Percentiles rank a stretch among this genome's conserved stretches.
Conservation (phyloP, 2,888 invertebrate genomes). For the Lagria hirta region DNA sequence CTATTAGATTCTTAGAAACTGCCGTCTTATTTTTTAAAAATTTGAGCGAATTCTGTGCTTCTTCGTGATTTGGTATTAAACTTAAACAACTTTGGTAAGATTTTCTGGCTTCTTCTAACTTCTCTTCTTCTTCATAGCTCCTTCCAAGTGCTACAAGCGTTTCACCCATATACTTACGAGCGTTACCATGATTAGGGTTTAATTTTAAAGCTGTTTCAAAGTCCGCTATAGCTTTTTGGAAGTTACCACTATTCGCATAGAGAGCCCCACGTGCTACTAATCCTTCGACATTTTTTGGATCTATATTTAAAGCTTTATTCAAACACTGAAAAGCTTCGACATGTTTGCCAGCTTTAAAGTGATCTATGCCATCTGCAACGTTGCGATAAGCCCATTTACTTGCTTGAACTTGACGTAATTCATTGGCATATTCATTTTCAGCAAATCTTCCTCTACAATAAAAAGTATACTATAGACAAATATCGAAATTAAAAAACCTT, state of each 20-base stretch:
- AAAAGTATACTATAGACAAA: neutral
- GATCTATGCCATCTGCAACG: conserved; percentile 93
- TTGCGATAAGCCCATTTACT: conserved; percentile 90
- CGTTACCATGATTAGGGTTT: conserved; percentile 89
- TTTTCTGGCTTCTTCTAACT: conserved; percentile 80
- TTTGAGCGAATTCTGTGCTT: conserved; percentile 81
- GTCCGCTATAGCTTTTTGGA: conserved; percentile 91
- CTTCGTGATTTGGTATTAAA: conserved; percentile 84
- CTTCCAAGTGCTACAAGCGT: conserved; percentile 87
- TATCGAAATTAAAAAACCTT: too few species aligned
- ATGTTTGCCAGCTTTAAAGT: conserved; percentile 90
- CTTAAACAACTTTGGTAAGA: conserved; percentile 82
- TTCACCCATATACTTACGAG: conserved; percentile 91
- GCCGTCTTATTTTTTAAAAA: conserved; percentile 70
- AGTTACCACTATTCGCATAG: conserved; percentile 92
- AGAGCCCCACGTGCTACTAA: conserved; percentile 88
- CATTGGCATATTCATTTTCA: conserved; percentile 77
- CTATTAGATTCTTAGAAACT: conserved; percentile 62
- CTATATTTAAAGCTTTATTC: conserved; percentile 90
- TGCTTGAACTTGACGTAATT: conserved; percentile 85
- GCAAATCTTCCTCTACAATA: conserved; percentile 70
- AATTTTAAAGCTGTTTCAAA: conserved; percentile 88
- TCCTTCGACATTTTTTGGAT: conserved; percentile 89
- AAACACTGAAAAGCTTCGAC: conserved; percentile 93
- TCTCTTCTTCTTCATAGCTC: conserved; percentile 85